Percentiles rank a stretch among this genome's conserved stretches.
Evolutionary conservation across 2,888 invertebrate genomes (phyloP).

Genomic region (Thecocarcelia acutangulata): DNA sequence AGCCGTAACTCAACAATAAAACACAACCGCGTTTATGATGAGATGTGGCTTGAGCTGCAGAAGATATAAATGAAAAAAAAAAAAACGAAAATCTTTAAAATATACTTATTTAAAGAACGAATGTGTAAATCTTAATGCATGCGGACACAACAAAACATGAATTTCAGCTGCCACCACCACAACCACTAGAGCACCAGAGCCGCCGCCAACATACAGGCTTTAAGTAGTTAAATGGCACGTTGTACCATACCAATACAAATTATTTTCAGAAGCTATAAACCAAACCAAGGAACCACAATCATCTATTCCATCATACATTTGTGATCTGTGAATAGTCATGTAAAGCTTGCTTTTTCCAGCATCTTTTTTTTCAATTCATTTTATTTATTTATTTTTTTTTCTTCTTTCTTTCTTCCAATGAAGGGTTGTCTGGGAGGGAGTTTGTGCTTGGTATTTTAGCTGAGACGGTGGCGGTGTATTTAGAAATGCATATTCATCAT

Average conservation of each 20-base stretch:
- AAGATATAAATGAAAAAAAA: conserved; percentile 23
- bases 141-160: conserved; percentile 55
- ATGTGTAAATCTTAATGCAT: conserved; percentile 64
- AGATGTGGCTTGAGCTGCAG: conserved; percentile 24
- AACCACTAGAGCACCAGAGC: conserved; percentile 1
- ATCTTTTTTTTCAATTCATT: conserved; percentile 44
- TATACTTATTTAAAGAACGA: conserved; percentile 38
- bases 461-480: conserved; percentile 32
- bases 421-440: conserved; percentile 58
- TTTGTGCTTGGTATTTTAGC: conserved; percentile 17
- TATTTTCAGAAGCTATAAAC: conserved; percentile 68
- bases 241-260: conserved; percentile 45
- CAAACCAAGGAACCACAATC: conserved; percentile 61
- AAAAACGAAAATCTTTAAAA: conserved; percentile 22
- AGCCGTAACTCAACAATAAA: conserved; percentile 56
- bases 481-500: conserved; percentile 67
- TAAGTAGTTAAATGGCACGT: conserved; percentile 35
- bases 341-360: conserved; percentile 37
- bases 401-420: conserved; percentile 24
- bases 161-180: conserved; percentile 21
- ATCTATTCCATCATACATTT: conserved; percentile 29
- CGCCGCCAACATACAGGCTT: conserved; percentile 26
- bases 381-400: conserved; percentile 2
- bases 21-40: conserved; percentile 40
- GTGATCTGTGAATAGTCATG: conserved; percentile 50